Conservation (phyloP, 2,888 invertebrate genomes). For the Lissocephala sabroskyi region DNA sequence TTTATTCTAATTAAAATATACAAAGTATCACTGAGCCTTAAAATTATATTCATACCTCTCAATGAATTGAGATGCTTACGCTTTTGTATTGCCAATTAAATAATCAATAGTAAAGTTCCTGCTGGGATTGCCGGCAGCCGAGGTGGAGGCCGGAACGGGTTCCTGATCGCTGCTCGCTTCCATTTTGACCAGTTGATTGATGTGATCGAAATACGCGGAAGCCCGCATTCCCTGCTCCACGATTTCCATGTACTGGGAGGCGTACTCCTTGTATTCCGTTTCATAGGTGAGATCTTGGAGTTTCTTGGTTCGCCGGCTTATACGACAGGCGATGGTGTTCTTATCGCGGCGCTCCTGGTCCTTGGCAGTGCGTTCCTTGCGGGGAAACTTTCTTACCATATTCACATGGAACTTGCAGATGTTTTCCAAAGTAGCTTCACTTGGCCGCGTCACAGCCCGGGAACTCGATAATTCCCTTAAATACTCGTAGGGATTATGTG, state of each 20-base stretch:
- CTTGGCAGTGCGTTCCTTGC: conserved; percentile 63
- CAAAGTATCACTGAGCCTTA: no score
- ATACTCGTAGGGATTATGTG: no score
- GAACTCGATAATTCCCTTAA: no score
- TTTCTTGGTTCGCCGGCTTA: conserved; percentile 67
- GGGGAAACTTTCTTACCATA: conserved; percentile 68
- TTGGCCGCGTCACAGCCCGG: no score
- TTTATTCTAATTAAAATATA: no score
- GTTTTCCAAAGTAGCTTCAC: conserved; percentile 36
- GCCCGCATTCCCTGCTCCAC: conserved; percentile 52
- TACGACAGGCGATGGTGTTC: conserved; percentile 67
- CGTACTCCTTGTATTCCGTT: conserved; percentile 59
- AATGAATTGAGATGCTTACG: conserved; percentile 17
- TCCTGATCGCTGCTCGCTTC: background rate
- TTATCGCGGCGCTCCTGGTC: conserved; percentile 69
- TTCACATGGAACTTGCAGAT: conserved; percentile 67
- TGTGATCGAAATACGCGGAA: conserved; percentile 51
- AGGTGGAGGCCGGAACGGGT: no score
- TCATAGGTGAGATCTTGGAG: conserved; percentile 62
- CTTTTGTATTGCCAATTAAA: conserved; percentile 26
- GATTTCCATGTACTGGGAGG: conserved; percentile 38
- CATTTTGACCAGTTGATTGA: conserved; percentile 36
- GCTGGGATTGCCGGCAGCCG: no score
- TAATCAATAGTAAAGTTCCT: conserved; percentile 52
- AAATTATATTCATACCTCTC: conserved; percentile 15